Evolutionary conservation across 2,797 vertebrate genomes (phyloP).

Genomic region (Setipinna tenuifilis): DNA sequence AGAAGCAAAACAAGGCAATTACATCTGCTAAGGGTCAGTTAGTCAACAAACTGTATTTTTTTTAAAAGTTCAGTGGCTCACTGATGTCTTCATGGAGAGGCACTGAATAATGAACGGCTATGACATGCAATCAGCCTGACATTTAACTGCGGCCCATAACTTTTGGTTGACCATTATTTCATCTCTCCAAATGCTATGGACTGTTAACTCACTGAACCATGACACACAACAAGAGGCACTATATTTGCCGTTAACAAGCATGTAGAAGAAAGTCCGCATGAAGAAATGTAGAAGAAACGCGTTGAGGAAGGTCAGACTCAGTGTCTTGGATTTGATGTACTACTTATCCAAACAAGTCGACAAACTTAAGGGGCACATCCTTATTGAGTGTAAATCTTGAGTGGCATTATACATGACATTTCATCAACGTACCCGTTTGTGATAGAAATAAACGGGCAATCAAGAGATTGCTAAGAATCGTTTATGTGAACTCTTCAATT

Average conservation of each 20-base stretch:
- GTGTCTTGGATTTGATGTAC: not conserved
- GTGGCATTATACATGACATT: not conserved
- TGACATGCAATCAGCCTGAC: slow-evolving; percentile 28
- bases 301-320: not conserved
- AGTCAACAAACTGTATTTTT: slow-evolving; percentile 16
- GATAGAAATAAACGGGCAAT: not conserved
- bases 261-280: not conserved
- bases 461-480: not conserved
- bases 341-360: not conserved
- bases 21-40: slow-evolving; percentile 19
- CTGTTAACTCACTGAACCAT: slow-evolving; percentile 60
- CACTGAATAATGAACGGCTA: slow-evolving; percentile 26
- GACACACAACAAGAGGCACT: slow-evolving; percentile 65
- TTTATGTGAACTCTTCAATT: not conserved
- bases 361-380: not conserved
- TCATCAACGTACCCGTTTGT: not conserved
- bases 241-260: slow-evolving; percentile 71
- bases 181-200: slow-evolving; percentile 37
- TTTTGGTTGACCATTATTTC: slow-evolving; percentile 58
- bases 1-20: not conserved
- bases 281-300: not conserved
- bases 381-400: not conserved
- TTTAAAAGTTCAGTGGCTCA: not conserved
- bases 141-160: slow-evolving; percentile 48
- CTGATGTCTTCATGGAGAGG: not conserved